Percentiles rank a stretch among this genome's conserved stretches.
Evolutionary conservation across 2,888 invertebrate species (phyloP).

Genomic region (Polyploca ridens): DNA sequence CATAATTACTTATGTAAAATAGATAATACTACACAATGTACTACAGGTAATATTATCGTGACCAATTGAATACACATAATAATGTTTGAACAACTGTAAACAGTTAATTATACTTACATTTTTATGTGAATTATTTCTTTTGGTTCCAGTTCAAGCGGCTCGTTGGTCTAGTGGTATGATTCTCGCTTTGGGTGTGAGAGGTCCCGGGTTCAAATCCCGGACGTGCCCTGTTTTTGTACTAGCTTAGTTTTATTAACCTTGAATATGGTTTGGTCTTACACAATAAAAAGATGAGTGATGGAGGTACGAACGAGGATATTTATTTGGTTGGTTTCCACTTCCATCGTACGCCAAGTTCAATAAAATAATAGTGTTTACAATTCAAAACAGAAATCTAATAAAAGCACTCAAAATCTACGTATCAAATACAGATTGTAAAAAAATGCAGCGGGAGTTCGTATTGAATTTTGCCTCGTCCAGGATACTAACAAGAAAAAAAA

Average conservation of each 20-base stretch:
- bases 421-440: not conserved
- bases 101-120: not conserved
- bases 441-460: not conserved
- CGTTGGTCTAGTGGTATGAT: constrained; percentile 86
- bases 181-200: constrained; percentile 86
- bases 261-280: not conserved
- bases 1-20: too few relatives aligned
- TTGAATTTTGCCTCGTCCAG: not conserved
- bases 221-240: constrained; percentile 48
- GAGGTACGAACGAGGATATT: not conserved
- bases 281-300: too few relatives aligned
- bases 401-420: not conserved
- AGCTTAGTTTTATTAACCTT: not conserved
- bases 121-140: not conserved
- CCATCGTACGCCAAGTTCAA: not conserved
- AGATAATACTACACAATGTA: too few relatives aligned
- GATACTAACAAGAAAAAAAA: not conserved
- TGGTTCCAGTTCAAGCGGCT: constrained; percentile 52
- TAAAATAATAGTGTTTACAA: too few relatives aligned
- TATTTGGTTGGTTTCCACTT: too few relatives aligned
- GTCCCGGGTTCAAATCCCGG: constrained; percentile 74
- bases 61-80: not conserved
- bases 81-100: not conserved
- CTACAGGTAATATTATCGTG: not conserved
- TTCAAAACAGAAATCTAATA: too few relatives aligned